These are phyloP conservation scores for Erethizon dorsatum DNA, from an alignment of 2,797 vertebrate genomes.

Conservation along the genomic window DNA sequence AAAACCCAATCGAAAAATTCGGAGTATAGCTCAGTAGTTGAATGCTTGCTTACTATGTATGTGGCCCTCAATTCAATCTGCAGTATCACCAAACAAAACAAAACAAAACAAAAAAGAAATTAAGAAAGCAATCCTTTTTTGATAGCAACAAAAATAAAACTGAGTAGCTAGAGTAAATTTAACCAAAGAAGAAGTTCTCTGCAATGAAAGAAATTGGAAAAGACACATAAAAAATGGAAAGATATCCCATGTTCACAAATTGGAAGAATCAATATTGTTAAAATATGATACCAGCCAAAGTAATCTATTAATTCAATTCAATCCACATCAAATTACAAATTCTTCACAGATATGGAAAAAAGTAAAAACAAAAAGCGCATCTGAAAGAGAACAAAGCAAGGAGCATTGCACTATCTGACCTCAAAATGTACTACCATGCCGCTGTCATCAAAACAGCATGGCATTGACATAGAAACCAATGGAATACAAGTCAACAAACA, in stretches of 20 bases:
- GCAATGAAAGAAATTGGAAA: not conserved
- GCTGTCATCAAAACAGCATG: not conserved
- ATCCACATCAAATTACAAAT: not conserved
- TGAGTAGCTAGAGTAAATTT: not conserved
- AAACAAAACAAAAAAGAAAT: not conserved
- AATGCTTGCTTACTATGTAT: not conserved
- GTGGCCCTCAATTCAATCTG: not conserved
- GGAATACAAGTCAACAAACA: no score
- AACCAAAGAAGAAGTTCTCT: not conserved
- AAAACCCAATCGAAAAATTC: not conserved
- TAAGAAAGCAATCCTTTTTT: not conserved
- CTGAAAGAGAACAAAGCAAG: not conserved
- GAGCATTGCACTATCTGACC: not conserved
- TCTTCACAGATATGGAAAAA: not conserved
- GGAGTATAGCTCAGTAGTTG: not conserved
- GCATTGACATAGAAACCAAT: not conserved
- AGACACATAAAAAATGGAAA: not conserved
- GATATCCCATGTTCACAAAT: not conserved
- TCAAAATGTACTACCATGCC: not conserved
- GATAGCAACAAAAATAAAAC: not conserved
- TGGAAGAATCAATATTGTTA: not conserved
- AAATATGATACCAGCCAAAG: not conserved
- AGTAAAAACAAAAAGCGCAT: not conserved
- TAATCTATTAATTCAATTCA: not conserved
- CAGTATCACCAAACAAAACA: not conserved